Base-by-base conservation (phyloP, 2,797 vertebrate genomes). In the Apodemus agrarius region DNA sequence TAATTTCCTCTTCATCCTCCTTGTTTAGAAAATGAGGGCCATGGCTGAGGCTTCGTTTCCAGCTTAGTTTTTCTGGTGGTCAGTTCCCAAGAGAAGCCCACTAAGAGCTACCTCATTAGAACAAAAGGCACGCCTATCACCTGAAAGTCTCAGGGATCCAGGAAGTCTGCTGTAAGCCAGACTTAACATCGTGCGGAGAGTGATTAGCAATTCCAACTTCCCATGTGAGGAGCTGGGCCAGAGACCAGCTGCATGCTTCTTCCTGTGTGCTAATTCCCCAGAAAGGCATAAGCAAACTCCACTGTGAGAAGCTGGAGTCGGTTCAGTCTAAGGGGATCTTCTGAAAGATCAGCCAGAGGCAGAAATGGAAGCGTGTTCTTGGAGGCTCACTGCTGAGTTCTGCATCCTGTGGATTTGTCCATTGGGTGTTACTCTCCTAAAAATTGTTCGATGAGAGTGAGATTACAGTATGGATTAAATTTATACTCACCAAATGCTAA, bases 381-480 rank as follows among this genome's bases (percentile, higher is more conserved):
- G 63, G 81, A 76, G 79, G 78, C 14, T 40, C 16, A 37, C 65
- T 57, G 52, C 26, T 12, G 0, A 75, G 37, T 79, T 92, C 81
- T 52, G 6, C 7, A 31, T 11, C 63, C 40, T 49, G 2, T 46
- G 52, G 8, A 11, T 81, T 88, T 26, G 63, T 59, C 24, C 75
- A 1, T 14, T 22, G 90, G 11, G 21, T 31, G 63, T 22, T 10
- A 14, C 19, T 57, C 22, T 91, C 52, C 80, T 91, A 87, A 79
- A 63, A 76, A 87, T 52, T 75, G 49, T 83, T 76, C 72, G 43
- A 26, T 83, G 82, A 84, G 87, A 49, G 34, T 43, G 59, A 72
- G 24, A 79, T 95, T 85, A 95, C 94, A 88, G 63, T 49, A 89
- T 92, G 37, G 11, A 74, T 81, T 93, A 52, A 52, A 52, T 17